These are phyloP conservation scores for Virgularia gustaviana DNA, from an alignment of 92 coral and sea anemone species.

Conservation along the genomic window DNA sequence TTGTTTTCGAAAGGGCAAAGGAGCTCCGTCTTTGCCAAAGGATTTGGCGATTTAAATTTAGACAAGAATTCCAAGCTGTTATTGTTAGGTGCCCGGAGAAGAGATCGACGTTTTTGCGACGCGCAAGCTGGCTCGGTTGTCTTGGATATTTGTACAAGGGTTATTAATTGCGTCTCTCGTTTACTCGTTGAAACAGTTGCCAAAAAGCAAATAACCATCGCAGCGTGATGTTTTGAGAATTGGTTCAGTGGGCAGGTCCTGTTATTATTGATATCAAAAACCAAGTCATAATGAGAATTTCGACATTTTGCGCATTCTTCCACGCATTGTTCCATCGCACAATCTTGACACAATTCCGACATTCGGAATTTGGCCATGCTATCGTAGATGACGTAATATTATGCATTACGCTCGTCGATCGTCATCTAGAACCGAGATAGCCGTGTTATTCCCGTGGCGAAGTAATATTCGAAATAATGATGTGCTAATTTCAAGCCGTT, in stretches of 20 bases:
- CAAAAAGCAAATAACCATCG: slow-evolving; percentile 16
- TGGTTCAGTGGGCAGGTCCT: slow-evolving; percentile 28
- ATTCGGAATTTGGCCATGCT: too few species aligned
- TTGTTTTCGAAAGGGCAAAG: slow-evolving; percentile 31
- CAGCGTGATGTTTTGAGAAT: slow-evolving; percentile 30
- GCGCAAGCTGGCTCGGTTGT: neutral
- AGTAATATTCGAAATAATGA: slow-evolving; percentile 32
- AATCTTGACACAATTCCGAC: too few species aligned
- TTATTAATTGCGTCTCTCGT: slow-evolving; percentile 8
- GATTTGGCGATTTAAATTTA: slow-evolving; percentile 13
- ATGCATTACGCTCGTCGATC: too few species aligned
- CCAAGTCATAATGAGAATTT: slow-evolving; percentile 3
- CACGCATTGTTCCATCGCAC: neutral
- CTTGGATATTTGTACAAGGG: slow-evolving; percentile 5
- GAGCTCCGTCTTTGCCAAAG: slow-evolving; percentile 7
- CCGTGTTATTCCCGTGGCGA: slow-evolving; percentile 19
- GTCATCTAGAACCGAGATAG: too few species aligned
- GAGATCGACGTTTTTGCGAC: too few species aligned
- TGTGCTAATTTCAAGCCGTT: slow-evolving; percentile 42
- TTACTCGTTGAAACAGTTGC: slow-evolving; percentile 19
- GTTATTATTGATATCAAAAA: slow-evolving; percentile 42
- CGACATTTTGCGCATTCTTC: slow-evolving; percentile 24
- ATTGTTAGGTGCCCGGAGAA: slow-evolving; percentile 13
- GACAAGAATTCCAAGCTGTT: slow-evolving; percentile 17
- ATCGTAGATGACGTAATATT: too few species aligned